Base-by-base conservation (phyloP, 2,888 invertebrate species). In the Trichogramma evanescens region DNA sequence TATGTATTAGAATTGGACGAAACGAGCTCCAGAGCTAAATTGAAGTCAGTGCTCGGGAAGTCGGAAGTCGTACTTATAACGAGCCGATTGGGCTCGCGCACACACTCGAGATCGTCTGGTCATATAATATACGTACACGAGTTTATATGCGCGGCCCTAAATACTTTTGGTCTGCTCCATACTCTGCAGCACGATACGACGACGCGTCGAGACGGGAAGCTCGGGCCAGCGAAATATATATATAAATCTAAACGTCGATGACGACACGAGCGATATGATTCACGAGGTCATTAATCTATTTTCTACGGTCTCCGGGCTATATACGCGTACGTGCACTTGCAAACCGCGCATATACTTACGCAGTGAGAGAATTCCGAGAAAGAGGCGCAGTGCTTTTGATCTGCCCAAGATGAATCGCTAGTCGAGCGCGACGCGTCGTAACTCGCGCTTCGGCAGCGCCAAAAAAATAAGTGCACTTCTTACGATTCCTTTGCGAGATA, bases 221-320 rank as follows among this genome's bases (percentile, higher is more conserved):
- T 49, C 56, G 54, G 53, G 43, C 26, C 62, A 55, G 63, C 26
- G 26, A 26, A 26, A 26, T 26, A 26, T 26, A 26, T 26, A 26
- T 26, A 26, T 26, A 26, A 26, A 26, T 26, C 26, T 26, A 63
- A 10, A 13, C 6, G 60, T 55, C 66, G 67, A 71, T 68, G 66
- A 60, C 64, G 73, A 73, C 72, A 71, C 66, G 70, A 64, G 26
- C 26, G 26, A 26, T 26, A 67, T 73, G 76, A 76, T 75, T 75
- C 73, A 75, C 70, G 71, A 68, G 69, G 70, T 70, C 73, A 71
- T 75, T 74, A 75, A 76, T 75, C 74, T 73, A 74, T 75, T 75
- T 26, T 76, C 71, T 67, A 71, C 70, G 70, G 66, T 63, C 38
- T 39, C 54, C 44, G 10, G 13, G 48, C 10, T 13, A 5, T 9